Evolutionary conservation across 2,797 vertebrate species (phyloP).

Genomic region (Nannoperca australis): DNA sequence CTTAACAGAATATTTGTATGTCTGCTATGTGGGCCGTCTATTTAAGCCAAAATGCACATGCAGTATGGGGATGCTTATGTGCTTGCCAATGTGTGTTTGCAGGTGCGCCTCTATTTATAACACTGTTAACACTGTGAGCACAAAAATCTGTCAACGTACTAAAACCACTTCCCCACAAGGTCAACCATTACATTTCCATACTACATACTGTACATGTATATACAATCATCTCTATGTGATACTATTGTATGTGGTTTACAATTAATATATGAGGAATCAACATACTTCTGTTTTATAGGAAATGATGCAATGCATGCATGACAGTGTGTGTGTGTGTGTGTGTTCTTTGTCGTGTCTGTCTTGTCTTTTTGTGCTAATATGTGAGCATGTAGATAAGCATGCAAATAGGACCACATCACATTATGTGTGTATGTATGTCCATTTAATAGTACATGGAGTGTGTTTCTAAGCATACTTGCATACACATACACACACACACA

Average conservation of each 20-base stretch:
- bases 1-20: not conserved
- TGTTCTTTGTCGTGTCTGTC: not conserved
- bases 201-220: no score
- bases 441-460: not conserved
- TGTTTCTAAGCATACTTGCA: not conserved
- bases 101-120: not conserved
- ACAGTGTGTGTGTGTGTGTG: no score
- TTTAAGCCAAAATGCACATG: constrained; percentile 10
- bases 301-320: not conserved
- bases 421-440: not conserved
- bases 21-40: not conserved
- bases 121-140: not conserved
- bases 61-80: not conserved
- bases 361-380: not conserved
- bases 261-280: not conserved
- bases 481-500: no score
- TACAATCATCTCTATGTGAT: no score
- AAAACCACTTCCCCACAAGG: not conserved
- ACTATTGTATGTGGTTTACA: no score
- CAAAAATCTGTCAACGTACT: not conserved
- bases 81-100: not conserved
- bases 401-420: no score
- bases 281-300: not conserved
- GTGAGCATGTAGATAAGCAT: not conserved
- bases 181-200: not conserved